Percentiles rank a stretch among this genome's conserved stretches.
phyloP scores from a whole-genome alignment of 2,113 vertebrate genomes.

The Aspidoscelis tigris region DNA sequence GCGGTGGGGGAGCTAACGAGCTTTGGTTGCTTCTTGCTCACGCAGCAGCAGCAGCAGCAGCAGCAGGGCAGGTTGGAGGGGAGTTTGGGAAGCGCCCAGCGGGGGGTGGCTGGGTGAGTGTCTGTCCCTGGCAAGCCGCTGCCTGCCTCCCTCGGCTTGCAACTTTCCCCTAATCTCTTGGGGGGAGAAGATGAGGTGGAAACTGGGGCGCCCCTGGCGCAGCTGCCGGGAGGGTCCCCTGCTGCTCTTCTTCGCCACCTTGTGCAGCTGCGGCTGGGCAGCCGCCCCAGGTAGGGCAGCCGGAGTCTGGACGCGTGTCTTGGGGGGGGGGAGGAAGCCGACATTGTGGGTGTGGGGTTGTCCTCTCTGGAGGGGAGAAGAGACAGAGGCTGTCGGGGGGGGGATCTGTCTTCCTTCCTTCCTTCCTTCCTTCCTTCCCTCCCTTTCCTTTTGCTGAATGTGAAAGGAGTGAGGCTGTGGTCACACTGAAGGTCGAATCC shows the following conservation, averaged over 20 bases:
- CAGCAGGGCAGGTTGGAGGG: neutral
- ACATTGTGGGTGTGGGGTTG: neutral
- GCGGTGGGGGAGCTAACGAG: no score
- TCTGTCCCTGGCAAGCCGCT: rapidly evolving
- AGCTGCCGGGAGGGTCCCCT: conserved; percentile 19
- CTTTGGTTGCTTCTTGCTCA: no score
- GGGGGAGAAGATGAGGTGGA: neutral
- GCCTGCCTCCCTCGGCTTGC: no score
- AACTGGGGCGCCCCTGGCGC: neutral
- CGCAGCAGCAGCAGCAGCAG: no score
- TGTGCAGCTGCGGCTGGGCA: conserved; percentile 19
- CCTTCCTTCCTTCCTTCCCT: no score
- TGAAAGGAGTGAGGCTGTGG: no score
- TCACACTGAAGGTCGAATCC: no score
- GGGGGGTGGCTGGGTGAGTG: neutral
- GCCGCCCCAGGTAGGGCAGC: conserved; percentile 70
- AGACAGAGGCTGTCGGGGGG: no score
- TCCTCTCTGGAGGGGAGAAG: neutral
- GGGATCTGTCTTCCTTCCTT: no score
- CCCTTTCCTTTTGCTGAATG: no score
- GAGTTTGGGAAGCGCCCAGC: neutral
- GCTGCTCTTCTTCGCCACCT: neutral
- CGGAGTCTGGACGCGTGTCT: rapidly evolving
- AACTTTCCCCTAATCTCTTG: neutral
- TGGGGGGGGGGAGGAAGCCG: neutral